Percentiles rank a stretch among this genome's conserved stretches.
phyloP scores from a whole-genome alignment of 2,113 vertebrate genomes.

The Oxyruncus cristatus region DNA sequence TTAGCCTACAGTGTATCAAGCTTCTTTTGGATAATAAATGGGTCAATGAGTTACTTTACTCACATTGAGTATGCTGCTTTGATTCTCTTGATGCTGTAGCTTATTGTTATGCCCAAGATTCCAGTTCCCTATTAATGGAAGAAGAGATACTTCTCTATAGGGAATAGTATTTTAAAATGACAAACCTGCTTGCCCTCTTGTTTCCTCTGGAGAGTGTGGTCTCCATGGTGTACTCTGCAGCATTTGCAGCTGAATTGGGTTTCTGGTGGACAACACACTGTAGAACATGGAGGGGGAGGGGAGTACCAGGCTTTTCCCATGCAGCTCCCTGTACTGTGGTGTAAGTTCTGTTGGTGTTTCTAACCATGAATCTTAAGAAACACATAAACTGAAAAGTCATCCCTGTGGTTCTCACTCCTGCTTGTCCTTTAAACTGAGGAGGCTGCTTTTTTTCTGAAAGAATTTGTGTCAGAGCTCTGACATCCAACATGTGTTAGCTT shows the following conservation, averaged over 20 bases:
- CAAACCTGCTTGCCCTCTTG: background rate
- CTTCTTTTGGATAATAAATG: background rate
- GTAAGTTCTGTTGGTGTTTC: background rate
- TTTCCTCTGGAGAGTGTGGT: background rate
- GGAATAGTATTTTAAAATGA: background rate
- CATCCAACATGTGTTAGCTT: accelerated
- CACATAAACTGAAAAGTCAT: background rate
- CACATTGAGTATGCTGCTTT: background rate
- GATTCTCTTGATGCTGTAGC: background rate
- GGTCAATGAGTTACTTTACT: background rate
- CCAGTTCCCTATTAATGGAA: background rate
- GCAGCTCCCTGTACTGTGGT: background rate
- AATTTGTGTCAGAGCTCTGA: background rate
- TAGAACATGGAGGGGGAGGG: accelerated
- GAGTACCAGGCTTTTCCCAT: accelerated
- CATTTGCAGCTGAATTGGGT: background rate
- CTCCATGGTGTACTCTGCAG: background rate
- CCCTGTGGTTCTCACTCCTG: background rate
- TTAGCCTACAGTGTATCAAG: background rate
- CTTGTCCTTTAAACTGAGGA: background rate
- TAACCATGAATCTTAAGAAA: background rate
- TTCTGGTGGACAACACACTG: background rate
- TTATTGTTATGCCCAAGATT: background rate
- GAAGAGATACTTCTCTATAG: background rate
- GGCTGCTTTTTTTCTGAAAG: background rate